Percentiles rank a stretch among this genome's conserved stretches.
Evolutionary conservation across 1,140 invertebrate species (phyloP).

Genomic region (Oncopeltus fasciatus): DNA sequence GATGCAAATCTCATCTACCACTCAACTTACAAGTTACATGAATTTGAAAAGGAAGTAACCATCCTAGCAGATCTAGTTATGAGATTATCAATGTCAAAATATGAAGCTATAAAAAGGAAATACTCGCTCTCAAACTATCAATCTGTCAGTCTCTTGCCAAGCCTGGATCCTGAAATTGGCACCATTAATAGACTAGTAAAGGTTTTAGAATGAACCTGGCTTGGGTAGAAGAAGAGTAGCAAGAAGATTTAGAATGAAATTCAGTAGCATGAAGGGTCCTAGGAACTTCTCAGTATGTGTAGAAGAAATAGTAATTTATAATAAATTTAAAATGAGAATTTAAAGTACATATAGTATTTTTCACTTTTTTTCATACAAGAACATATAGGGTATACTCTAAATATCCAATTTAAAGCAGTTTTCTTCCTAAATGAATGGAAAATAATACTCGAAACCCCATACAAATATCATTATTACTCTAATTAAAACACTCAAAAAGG

Average conservation of each 20-base stretch:
- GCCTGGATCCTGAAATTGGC: not conserved
- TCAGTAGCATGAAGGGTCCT: not conserved
- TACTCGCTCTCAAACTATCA: not conserved
- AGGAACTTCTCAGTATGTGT: not conserved
- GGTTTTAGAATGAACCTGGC: not conserved
- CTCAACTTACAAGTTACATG: not conserved
- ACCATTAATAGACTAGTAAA: slow-evolving; percentile 4
- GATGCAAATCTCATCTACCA: not conserved
- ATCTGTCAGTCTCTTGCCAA: slow-evolving; percentile 13
- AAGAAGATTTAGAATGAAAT: not conserved
- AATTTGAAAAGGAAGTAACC: not conserved
- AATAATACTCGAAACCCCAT: too few relatives aligned
- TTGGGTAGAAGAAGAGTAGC: not conserved
- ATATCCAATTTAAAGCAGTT: too few relatives aligned
- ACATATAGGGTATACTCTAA: too few relatives aligned
- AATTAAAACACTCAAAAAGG: too few relatives aligned
- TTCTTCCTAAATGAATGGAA: too few relatives aligned
- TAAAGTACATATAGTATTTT: too few relatives aligned
- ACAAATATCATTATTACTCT: too few relatives aligned
- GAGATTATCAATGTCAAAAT: not conserved
- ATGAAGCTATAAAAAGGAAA: not conserved
- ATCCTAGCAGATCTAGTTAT: not conserved
- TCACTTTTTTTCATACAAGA: too few relatives aligned
- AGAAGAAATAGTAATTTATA: not conserved
- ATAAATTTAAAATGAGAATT: too few relatives aligned